phyloP scores from a whole-genome alignment of 2,797 vertebrate species.

The Mormyrus proboscirostris region DNA sequence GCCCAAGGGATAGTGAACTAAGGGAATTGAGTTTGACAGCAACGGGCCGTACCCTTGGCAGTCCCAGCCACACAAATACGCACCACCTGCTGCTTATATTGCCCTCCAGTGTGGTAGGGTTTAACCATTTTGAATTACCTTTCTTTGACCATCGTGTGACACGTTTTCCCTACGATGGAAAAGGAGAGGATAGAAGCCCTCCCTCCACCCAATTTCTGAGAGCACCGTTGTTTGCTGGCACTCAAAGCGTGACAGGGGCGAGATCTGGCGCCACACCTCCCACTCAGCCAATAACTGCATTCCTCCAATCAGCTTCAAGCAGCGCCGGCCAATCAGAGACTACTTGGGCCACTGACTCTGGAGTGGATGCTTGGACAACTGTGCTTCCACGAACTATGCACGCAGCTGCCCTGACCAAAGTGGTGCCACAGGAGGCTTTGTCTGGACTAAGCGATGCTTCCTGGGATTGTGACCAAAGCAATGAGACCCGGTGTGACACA shows the following conservation, averaged over 20 bases:
- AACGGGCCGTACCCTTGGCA: not conserved
- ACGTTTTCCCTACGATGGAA: not conserved
- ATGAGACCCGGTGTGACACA: conserved; percentile 30
- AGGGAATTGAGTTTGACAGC: not conserved
- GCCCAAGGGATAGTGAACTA: not conserved
- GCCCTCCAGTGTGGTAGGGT: not conserved
- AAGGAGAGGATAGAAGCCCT: not conserved
- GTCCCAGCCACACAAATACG: not conserved
- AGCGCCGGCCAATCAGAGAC: conserved; percentile 12
- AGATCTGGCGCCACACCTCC: conserved; percentile 26
- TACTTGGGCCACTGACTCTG: conserved; percentile 20
- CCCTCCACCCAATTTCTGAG: not conserved
- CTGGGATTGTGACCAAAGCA: conserved; percentile 13
- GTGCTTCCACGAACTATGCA: not conserved
- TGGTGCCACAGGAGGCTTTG: not conserved
- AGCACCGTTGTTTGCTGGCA: conserved; percentile 4
- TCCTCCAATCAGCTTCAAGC: conserved; percentile 30
- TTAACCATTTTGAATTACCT: not conserved
- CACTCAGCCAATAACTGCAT: conserved; percentile 28
- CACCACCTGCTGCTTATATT: conserved; percentile 3
- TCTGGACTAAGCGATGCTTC: not conserved
- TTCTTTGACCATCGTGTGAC: not conserved
- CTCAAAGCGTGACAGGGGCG: conserved; percentile 22
- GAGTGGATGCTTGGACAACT: not conserved
- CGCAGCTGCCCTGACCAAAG: not conserved